Evolutionary conservation across 2,113 vertebrate genomes (phyloP).

Genomic region (Hippocampus zosterae): DNA sequence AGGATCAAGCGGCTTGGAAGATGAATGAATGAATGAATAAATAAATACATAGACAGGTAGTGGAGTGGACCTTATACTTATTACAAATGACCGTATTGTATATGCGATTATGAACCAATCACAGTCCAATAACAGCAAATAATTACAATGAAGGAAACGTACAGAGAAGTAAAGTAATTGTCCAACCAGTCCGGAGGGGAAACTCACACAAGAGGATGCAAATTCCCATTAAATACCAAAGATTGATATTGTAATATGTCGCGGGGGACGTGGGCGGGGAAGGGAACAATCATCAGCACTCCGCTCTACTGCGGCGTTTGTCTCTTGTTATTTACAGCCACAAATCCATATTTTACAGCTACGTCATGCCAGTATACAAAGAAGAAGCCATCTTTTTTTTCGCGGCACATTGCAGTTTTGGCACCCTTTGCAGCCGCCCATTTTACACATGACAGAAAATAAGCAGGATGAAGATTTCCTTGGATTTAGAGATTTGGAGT

Average conservation of each 20-base stretch:
- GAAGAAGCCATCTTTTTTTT: background rate
- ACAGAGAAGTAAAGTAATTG: background rate
- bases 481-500: too few relatives aligned
- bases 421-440: background rate
- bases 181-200: background rate
- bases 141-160: background rate
- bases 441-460: background rate
- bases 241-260: background rate
- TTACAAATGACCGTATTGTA: background rate
- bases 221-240: background rate
- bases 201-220: background rate
- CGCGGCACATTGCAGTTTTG: background rate
- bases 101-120: background rate
- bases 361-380: background rate
- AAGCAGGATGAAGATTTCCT: too few relatives aligned
- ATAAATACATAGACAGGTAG: background rate
- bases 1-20: too few relatives aligned
- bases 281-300: background rate
- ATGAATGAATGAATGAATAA: background rate
- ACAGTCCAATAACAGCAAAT: background rate
- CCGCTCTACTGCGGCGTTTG: background rate
- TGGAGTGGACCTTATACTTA: background rate
- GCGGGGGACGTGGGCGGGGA: background rate
- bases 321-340: background rate
- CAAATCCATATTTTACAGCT: background rate